Percentiles rank a stretch among this genome's conserved stretches.
Evolutionary conservation across 2,113 vertebrate species (phyloP).

Genomic region (Hoplias malabaricus): DNA sequence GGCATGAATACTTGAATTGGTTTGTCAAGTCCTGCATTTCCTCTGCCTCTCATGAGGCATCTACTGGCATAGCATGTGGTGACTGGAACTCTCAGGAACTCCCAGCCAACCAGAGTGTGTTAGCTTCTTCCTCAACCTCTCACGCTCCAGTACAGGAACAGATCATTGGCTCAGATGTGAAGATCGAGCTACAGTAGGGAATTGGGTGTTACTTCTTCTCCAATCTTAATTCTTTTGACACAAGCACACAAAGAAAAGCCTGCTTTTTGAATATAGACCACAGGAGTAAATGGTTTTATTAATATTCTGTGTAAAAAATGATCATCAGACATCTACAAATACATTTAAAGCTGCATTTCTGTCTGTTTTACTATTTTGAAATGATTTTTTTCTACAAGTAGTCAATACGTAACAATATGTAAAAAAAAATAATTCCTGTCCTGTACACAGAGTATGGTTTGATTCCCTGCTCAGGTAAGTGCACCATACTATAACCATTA

Average conservation of each 20-base stretch:
- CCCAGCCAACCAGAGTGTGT: conserved; percentile 50
- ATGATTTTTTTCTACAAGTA: too few species aligned
- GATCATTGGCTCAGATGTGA: conserved; percentile 25
- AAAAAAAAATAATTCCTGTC: too few species aligned
- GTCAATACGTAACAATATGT: too few species aligned
- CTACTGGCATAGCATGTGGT: conserved; percentile 61
- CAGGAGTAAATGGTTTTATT: conserved; percentile 8
- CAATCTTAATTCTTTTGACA: background rate
- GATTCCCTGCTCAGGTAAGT: too few species aligned
- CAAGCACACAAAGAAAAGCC: conserved; percentile 4
- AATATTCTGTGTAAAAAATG: background rate
- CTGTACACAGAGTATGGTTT: too few species aligned
- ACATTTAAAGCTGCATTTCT: background rate
- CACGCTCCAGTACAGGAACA: conserved; percentile 25
- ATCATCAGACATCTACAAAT: too few species aligned
- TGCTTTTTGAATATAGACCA: background rate
- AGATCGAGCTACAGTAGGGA: conserved; percentile 12
- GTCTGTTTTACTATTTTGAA: background rate
- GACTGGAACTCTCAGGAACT: conserved; percentile 33
- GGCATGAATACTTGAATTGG: conserved; percentile 54
- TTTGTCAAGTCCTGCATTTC: conserved; percentile 53
- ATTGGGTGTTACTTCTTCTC: conserved; percentile 18
- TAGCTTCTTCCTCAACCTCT: conserved; percentile 43
- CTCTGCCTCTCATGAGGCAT: conserved; percentile 60
- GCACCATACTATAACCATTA: too few species aligned